Conservation (phyloP, 2,113 vertebrate genomes). For the Etheostoma cragini region DNA sequence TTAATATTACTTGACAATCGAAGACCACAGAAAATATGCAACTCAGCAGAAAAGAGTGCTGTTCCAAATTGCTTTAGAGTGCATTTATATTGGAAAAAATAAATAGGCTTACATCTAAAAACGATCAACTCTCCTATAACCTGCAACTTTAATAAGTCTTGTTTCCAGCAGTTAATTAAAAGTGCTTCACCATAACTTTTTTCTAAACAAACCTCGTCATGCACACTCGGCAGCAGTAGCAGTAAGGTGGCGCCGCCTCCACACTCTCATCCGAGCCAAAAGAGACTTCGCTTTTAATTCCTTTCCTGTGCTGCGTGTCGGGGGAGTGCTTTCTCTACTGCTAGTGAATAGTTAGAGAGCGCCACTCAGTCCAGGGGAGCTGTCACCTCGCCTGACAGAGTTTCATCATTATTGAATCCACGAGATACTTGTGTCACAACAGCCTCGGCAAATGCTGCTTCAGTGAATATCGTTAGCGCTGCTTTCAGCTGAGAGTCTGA, state of each 20-base stretch:
- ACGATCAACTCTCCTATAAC: neutral
- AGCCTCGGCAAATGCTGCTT: constrained; percentile 5
- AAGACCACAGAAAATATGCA: neutral
- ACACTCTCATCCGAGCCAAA: constrained; percentile 21
- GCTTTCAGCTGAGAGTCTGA: neutral
- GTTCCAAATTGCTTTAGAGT: neutral
- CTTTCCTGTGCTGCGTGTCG: neutral
- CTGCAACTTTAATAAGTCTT: neutral
- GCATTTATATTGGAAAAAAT: neutral
- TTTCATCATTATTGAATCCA: constrained; percentile 39
- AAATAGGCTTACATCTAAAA: neutral
- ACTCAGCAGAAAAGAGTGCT: neutral
- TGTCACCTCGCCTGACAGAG: constrained; percentile 40
- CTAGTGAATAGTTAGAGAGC: constrained; percentile 17
- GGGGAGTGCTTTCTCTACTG: constrained; percentile 9
- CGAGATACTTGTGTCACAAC: constrained; percentile 28
- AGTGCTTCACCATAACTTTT: constrained; percentile 4
- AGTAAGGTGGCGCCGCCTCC: constrained; percentile 31
- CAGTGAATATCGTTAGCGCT: constrained; percentile 25
- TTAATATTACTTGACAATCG: no score
- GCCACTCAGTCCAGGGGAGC: constrained; percentile 31
- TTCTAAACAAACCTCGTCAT: constrained; percentile 7
- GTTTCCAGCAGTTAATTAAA: constrained; percentile 37
- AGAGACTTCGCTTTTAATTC: constrained; percentile 25
- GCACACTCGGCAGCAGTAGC: neutral